Base-by-base conservation (phyloP, 1,140 invertebrate species). In the Hydropsyche tenuis region DNA sequence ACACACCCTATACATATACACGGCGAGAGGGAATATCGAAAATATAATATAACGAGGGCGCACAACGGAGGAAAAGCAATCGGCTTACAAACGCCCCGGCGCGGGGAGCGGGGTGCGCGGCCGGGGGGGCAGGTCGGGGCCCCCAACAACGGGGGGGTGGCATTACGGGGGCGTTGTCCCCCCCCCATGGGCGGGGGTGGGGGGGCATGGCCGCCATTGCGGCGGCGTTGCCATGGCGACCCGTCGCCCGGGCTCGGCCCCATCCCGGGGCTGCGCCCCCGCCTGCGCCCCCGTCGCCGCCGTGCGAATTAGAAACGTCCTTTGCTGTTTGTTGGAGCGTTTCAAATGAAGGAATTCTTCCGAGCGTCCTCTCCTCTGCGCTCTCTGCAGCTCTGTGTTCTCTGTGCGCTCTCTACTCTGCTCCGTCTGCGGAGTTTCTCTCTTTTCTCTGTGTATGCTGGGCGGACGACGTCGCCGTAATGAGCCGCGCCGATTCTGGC, bases 311-410 rank as follows among this genome's bases (percentile, higher is more conserved):
- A 77, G 76, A 77, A 72, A 77, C 76, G 76, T 77, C 76, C 76
- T 77, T 77, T 77, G 76, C 76, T 77, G 76, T 68, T 75, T 75
- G 76, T 71, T 69, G 76, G 68, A 77, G 73, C 76, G 76, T 77
- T 73, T 75, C 76, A 77, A 77, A 77, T 77, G 76, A 77, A 77
- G 73, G 73, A 77, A 77, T 77, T 77, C 76, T 77, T 77, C 76
- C 70, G 56, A 73, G 56, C 73, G 70, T 65, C 71, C 69, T 73
- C 70, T 66, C 63, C 69, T 62, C 70, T 51, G 25, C 72, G 23
- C 45, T 20, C 56, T 25, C 56, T 37, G 4, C 16, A 30, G 30
- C 63, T 23, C 14, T 30, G 46, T 9, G 3, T 37, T 37, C 30
- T 3, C 46, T 9, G 42, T 20, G 48, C 11, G 27, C 9, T n/a